A percentile compares a stretch with the other conserved stretches of the same genome.
Evolutionary conservation across 2,113 vertebrate species (phyloP).

Genomic region (Rissa tridactyla): DNA sequence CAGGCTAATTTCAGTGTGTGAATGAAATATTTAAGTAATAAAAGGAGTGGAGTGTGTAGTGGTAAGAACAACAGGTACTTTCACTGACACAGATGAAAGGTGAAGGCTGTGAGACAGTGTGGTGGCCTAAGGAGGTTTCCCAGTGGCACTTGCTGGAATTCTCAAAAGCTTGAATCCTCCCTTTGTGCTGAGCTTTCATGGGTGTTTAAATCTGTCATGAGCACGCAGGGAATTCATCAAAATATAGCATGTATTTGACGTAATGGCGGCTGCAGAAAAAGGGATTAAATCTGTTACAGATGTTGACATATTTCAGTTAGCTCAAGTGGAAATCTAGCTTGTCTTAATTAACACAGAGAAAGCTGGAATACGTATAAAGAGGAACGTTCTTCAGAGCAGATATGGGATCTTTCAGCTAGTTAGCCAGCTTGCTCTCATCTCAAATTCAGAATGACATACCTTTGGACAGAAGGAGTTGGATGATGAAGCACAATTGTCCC

Average conservation of each 20-base stretch:
- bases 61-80: background rate
- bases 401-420: background rate
- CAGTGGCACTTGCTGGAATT: background rate
- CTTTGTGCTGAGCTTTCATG: background rate
- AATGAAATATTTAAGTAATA: background rate
- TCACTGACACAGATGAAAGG: background rate
- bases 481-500: background rate
- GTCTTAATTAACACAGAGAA: background rate
- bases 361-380: background rate
- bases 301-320: slow-evolving; percentile 18
- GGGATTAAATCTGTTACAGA: background rate
- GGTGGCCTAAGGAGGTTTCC: background rate
- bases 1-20: background rate
- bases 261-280: background rate
- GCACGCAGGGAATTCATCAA: background rate
- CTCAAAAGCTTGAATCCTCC: background rate
- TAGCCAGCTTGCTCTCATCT: background rate
- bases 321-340: background rate
- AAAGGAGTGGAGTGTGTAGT: background rate
- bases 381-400: background rate
- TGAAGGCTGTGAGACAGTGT: background rate
- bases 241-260: slow-evolving; percentile 1
- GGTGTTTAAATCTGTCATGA: background rate
- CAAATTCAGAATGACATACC: background rate
- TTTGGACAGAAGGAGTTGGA: background rate